Evolutionary conservation across 2,888 invertebrate genomes (phyloP), one percentile per base, ranked within the genome.

Genomic region (Drosophila borealis): DNA sequence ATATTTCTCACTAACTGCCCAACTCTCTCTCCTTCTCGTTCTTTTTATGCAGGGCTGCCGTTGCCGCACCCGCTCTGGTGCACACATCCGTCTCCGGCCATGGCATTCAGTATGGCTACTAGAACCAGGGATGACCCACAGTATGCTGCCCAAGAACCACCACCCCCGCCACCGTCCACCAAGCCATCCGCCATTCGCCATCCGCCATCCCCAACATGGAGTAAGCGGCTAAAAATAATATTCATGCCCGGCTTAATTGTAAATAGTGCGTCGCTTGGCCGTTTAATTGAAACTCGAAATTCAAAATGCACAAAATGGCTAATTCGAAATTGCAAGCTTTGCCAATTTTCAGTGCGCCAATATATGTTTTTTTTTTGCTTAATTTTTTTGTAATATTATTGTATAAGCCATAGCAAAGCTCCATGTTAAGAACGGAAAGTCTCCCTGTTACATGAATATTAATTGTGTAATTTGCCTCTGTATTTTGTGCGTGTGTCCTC

Each of bases 11-110:
- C 34, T 10, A 11, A 14, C 10, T 36, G 2, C 4, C 21, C 21
- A 0, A 5, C 21, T 21, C 25, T 5, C 5, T 25, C 5, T 25
- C 5, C 25, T 5, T 25, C 1, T 25, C 5, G 3, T 5, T 17
- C 9, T 44, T 9, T n/a, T 25, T 14, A 6, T 50, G 21, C 65
- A 92, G 92, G 74, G 86, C 91, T 74, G 91, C 91, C 62, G 84
- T 91, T 41, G 91, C 91, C 72, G 90, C 92, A 39, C 92, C 92
- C 65, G 92, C 92, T 46, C 75, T 92, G 72, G 92, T 92, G 72
- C 92, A 92, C 78, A 90, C 92, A 85, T 91, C 92, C 63, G 91
- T 92, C 74, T 89, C 91, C 44, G 92, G 92, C 63, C 92, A 92
- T 83, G 92, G 92, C 73, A 84, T 91, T 21, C 92, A 92, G 69